Percentiles rank a stretch among this genome's conserved stretches.
phyloP scores from a whole-genome alignment of 2,113 vertebrate genomes.

The Cricetomys ansorgei region DNA sequence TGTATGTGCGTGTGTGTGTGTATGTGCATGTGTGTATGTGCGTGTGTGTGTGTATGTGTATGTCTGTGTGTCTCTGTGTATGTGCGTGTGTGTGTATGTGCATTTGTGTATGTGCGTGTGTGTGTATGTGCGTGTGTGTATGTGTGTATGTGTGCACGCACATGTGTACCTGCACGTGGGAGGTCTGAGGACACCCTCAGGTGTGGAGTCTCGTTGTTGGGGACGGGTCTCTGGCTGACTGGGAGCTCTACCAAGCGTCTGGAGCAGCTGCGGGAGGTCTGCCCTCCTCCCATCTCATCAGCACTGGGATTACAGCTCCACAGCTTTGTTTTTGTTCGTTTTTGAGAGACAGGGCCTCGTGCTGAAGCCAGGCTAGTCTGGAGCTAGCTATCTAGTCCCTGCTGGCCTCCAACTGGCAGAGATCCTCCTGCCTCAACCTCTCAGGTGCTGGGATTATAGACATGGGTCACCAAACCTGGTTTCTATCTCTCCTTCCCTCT shows the following conservation, averaged over 20 bases:
- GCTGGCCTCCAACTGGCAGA: neutral
- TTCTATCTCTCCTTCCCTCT: no score
- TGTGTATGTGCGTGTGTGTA: no score
- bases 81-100: no score
- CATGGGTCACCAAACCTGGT: neutral
- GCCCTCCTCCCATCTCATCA: neutral
- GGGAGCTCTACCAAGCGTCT: neutral
- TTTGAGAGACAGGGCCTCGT: neutral
- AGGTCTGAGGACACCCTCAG: neutral
- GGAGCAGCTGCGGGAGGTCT: neutral
- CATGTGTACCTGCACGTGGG: neutral
- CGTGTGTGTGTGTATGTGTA: no score
- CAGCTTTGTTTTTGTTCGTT: neutral
- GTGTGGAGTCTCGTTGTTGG: neutral
- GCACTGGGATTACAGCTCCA: neutral
- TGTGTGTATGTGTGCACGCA: no score
- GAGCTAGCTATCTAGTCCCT: neutral
- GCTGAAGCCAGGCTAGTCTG: neutral
- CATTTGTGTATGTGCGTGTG: no score
- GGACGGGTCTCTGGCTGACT: neutral
- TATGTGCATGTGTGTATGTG: no score
- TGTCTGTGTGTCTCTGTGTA: no score
- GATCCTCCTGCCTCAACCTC: neutral
- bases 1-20: no score
- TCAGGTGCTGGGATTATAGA: neutral